phyloP scores from a whole-genome alignment of 2,797 vertebrate genomes.

The Halcyon leucocephala region DNA sequence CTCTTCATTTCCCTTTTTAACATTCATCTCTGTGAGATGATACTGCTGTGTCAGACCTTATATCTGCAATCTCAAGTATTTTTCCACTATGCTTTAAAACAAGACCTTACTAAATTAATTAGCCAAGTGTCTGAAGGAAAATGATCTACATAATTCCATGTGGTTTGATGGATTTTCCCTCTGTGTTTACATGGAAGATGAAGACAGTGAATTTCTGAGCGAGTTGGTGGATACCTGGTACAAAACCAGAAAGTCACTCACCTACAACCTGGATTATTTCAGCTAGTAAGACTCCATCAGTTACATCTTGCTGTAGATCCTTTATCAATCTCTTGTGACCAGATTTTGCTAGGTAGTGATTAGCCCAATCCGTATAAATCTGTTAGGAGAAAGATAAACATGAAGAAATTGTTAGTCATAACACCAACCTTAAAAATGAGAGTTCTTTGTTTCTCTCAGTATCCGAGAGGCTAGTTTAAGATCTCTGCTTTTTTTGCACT shows the following conservation, averaged over 20 bases:
- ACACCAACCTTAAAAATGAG: background rate
- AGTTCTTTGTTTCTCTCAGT: background rate
- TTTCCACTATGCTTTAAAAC: background rate
- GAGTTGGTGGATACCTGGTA: background rate
- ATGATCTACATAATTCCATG: background rate
- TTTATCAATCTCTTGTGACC: conserved; percentile 96
- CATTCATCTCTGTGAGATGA: background rate
- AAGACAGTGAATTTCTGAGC: background rate
- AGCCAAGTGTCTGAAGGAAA: background rate
- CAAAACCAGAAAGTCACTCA: conserved; percentile 74
- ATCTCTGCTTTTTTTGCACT: background rate
- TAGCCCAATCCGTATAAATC: conserved; percentile 99
- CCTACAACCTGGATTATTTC: conserved; percentile 98
- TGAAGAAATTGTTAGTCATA: background rate
- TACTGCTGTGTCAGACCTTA: background rate
- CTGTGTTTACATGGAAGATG: background rate
- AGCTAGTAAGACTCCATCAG: conserved; percentile 94
- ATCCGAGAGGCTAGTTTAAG: background rate
- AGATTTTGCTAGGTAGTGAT: conserved; percentile 96
- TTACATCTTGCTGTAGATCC: conserved; percentile 96
- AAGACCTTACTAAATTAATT: background rate
- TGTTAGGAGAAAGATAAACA: conserved; percentile 69
- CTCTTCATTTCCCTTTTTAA: background rate
- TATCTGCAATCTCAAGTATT: background rate
- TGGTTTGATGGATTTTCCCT: background rate